phyloP scores from a whole-genome alignment of 2,113 vertebrate species.

The Rhinolophus ferrumequinum region DNA sequence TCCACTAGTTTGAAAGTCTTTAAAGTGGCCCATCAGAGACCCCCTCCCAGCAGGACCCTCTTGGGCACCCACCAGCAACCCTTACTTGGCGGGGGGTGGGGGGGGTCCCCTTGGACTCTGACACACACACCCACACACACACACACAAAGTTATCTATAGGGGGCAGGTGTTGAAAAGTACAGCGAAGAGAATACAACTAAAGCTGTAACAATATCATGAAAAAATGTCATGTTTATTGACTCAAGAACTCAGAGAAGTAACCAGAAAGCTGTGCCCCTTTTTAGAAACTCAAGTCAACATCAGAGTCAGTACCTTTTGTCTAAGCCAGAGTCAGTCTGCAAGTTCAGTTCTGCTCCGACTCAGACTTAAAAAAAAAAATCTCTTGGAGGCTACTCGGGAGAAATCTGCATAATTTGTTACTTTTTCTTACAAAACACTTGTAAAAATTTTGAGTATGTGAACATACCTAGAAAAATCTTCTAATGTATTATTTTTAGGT shows the following conservation, averaged over 20 bases:
- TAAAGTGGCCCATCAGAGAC: not conserved
- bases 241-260: constrained; percentile 10
- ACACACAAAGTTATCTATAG: not conserved
- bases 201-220: constrained; percentile 23
- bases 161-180: constrained; percentile 43
- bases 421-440: not conserved
- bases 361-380: not conserved
- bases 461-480: constrained; percentile 24
- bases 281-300: not conserved
- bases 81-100: not conserved
- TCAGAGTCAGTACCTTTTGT: not conserved
- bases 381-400: not conserved
- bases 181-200: constrained; percentile 25
- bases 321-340: not conserved
- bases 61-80: not conserved
- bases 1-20: not conserved
- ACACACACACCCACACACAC: not conserved
- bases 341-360: constrained; percentile 39
- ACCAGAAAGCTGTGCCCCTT: constrained; percentile 15
- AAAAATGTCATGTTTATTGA: constrained; percentile 13
- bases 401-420: not conserved
- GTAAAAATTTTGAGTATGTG: not conserved
- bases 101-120: not conserved
- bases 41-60: not conserved
- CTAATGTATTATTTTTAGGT: not conserved